These are phyloP conservation scores for Asbolus verrucosus DNA, from an alignment of 1,140 invertebrate species.

Conservation along the genomic window DNA sequence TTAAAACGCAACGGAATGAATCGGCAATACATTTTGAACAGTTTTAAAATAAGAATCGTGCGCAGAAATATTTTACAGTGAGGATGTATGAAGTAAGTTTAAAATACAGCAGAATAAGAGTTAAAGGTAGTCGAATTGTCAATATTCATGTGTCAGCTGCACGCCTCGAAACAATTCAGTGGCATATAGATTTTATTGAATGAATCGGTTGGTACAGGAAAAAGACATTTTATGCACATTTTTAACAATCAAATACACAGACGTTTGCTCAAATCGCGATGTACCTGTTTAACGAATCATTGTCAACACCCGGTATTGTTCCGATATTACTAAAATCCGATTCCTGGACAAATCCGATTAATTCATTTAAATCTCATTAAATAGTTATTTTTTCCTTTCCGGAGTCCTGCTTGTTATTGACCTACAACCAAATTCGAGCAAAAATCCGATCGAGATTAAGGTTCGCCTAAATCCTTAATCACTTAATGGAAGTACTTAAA, in stretches of 20 bases:
- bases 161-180: slow-evolving; percentile 35
- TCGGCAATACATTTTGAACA: no score
- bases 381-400: slow-evolving; percentile 28
- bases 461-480: slow-evolving; percentile 33
- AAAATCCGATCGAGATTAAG: slow-evolving; percentile 35
- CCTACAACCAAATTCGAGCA: slow-evolving; percentile 15
- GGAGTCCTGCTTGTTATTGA: slow-evolving; percentile 17
- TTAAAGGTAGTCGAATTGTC: slow-evolving; percentile 32
- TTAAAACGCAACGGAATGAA: no score
- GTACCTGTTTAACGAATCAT: no score
- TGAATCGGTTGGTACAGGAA: slow-evolving; percentile 23
- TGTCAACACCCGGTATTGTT: no score
- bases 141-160: slow-evolving; percentile 40
- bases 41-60: no score
- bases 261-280: no score
- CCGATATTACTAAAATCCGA: slow-evolving; percentile 6
- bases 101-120: slow-evolving; percentile 5
- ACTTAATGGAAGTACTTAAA: slow-evolving; percentile 28
- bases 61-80: not conserved
- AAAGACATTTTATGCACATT: slow-evolving; percentile 4
- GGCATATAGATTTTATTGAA: slow-evolving; percentile 39
- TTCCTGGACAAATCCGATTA: slow-evolving; percentile 5
- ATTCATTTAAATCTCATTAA: slow-evolving; percentile 35
- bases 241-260: not conserved
- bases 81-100: slow-evolving; percentile 5